phyloP scores from a whole-genome alignment of 2,113 vertebrate genomes.

The Carassius auratus region DNA sequence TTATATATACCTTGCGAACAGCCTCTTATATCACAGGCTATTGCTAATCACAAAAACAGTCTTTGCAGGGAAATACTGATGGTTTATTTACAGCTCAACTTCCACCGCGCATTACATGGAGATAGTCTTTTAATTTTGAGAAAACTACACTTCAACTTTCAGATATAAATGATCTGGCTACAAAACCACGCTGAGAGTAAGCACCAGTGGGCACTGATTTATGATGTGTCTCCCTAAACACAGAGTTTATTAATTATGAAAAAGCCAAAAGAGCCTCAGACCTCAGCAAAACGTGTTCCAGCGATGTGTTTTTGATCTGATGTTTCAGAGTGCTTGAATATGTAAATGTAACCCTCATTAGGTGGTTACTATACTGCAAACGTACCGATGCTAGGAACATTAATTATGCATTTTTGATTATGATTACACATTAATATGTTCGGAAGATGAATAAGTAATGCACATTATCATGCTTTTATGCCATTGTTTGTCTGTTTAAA shows the following conservation, averaged over 20 bases:
- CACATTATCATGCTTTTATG: neutral
- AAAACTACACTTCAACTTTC: neutral
- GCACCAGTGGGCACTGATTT: neutral
- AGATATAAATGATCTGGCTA: neutral
- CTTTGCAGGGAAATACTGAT: neutral
- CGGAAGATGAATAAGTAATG: neutral
- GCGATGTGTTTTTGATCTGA: neutral
- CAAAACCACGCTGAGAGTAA: neutral
- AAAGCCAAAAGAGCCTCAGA: neutral
- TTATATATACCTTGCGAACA: too few species aligned
- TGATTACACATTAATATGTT: neutral
- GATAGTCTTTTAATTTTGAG: neutral
- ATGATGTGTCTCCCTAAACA: neutral
- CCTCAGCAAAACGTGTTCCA: neutral
- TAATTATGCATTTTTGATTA: slow-evolving; percentile 6
- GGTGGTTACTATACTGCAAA: neutral
- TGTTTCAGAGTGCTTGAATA: neutral
- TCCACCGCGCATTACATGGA: neutral
- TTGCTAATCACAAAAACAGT: too few species aligned
- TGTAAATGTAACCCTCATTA: neutral
- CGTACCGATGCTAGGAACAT: neutral
- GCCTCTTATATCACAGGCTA: too few species aligned
- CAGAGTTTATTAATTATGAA: slow-evolving; percentile 18
- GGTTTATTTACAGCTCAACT: neutral
- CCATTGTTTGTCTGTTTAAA: neutral